Conservation (phyloP, 2,888 invertebrate species). For the Xylota sylvarum region DNA sequence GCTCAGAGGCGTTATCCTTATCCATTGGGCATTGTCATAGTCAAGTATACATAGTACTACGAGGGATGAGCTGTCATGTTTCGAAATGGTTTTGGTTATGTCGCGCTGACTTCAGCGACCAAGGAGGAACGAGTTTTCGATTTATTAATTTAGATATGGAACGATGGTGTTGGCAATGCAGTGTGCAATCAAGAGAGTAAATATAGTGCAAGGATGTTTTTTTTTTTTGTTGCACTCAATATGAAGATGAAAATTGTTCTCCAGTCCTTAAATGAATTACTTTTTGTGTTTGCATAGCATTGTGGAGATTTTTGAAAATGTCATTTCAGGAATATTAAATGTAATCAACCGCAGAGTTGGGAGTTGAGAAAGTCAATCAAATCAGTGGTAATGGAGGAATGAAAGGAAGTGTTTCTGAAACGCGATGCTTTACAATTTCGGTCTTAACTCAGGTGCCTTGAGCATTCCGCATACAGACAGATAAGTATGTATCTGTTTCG, state of each 20-base stretch:
- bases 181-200: slow-evolving; percentile 59
- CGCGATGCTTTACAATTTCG: background rate
- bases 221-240: slow-evolving; percentile 1
- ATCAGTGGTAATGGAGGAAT: slow-evolving; percentile 9
- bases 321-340: slow-evolving; percentile 25
- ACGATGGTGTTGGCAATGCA: background rate
- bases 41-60: too few species aligned
- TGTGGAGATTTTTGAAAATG: slow-evolving; percentile 14
- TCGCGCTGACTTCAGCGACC: background rate
- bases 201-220: slow-evolving; percentile 24
- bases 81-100: slow-evolving; percentile 24
- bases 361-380: slow-evolving; percentile 39
- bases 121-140: slow-evolving; percentile 5
- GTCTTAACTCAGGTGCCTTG: too few species aligned
- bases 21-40: slow-evolving; percentile 15
- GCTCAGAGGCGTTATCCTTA: slow-evolving; percentile 15
- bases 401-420: background rate
- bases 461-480: too few species aligned
- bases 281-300: slow-evolving; percentile 31
- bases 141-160: slow-evolving; percentile 65
- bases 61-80: slow-evolving; percentile 9
- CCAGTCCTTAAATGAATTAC: slow-evolving; percentile 38
- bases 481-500: too few species aligned
- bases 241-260: slow-evolving; percentile 13
- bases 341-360: slow-evolving; percentile 35